Base-by-base conservation (phyloP, 64 coral and sea anemone species). In the Dendrophyllia cribrosa region DNA sequence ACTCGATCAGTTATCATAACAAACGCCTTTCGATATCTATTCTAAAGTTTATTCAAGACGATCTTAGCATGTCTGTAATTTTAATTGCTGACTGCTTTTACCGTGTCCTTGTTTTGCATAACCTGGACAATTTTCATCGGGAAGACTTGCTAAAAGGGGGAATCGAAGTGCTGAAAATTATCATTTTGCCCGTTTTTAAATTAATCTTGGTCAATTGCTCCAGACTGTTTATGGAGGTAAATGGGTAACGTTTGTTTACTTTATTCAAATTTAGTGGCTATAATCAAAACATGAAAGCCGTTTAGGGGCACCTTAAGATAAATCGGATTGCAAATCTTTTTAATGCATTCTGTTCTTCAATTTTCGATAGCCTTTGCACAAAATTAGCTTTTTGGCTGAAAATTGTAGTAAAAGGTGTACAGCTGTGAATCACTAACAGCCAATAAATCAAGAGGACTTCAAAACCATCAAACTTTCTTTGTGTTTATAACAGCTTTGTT, bases 251-350 rank as follows among this genome's bases (percentile, higher is more conserved):
- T 78, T 80, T 80, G 77, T 80, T 80, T 80, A 61, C 22, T 78
- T 78, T 26, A 51, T 56, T 80, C 13, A 44, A 80, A 80, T 61
- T 59, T 5, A 14, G 7, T 45, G 61, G 77, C 76, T 51, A 50
- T 76, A 11, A 78, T 22, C 21, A 58, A 78, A 78, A 80, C 13
- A 19, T 10, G 21, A 69, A 69, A 51, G 48, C 48, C 16, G 47
- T n/a, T 76, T 22, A 69, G 20, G 3, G 10, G 72, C 20, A 19
- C 48, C 47, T 19, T 17, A 75, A 49, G 6, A 6, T 14, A 75
- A 49, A 75, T 75, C 72, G 11, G 72, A 75, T 75, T 51, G 12
- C 13, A 75, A 75, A 75, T 75, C 72, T 75, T 80, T 62, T 9
- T 60, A 16, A 21, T 23, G 55, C 14, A 45, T 7, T 22, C 15